phyloP scores from a whole-genome alignment of 1,140 invertebrate species.

The Caerostris darwini region DNA sequence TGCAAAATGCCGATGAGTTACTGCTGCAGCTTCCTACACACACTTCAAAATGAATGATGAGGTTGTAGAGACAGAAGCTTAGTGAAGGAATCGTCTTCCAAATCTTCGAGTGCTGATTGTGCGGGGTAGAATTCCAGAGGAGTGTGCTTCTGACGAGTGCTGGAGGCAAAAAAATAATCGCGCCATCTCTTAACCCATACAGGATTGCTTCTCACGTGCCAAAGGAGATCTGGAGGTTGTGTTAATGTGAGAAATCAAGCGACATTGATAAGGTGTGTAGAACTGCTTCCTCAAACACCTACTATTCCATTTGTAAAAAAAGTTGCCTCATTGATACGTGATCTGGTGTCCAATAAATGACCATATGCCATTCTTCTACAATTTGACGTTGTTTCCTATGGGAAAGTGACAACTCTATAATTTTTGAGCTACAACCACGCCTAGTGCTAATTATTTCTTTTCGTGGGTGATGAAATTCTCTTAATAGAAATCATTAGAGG shows the following conservation, averaged over 20 bases:
- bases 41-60: constrained; percentile 36
- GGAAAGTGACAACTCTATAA: constrained; percentile 36
- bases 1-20: constrained; percentile 39
- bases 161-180: background rate
- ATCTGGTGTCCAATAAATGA: constrained; percentile 27
- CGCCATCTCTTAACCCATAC: background rate
- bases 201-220: constrained; percentile 41
- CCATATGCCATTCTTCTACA: background rate
- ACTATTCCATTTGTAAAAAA: constrained; percentile 45
- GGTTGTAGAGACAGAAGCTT: background rate
- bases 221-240: constrained; percentile 38
- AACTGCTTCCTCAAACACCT: constrained; percentile 7
- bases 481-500: constrained; percentile 16
- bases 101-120: constrained; percentile 3
- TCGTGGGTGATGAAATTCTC: background rate
- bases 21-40: constrained; percentile 31
- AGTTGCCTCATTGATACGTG: constrained; percentile 10
- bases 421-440: constrained; percentile 30
- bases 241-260: constrained; percentile 61
- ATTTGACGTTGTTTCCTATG: background rate
- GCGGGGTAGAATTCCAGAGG: constrained; percentile 49
- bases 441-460: background rate
- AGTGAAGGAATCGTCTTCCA: background rate
- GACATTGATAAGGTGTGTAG: constrained; percentile 40
- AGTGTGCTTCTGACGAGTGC: constrained; percentile 24